phyloP scores from a whole-genome alignment of 2,113 vertebrate genomes.

The Fukomys damarensis region DNA sequence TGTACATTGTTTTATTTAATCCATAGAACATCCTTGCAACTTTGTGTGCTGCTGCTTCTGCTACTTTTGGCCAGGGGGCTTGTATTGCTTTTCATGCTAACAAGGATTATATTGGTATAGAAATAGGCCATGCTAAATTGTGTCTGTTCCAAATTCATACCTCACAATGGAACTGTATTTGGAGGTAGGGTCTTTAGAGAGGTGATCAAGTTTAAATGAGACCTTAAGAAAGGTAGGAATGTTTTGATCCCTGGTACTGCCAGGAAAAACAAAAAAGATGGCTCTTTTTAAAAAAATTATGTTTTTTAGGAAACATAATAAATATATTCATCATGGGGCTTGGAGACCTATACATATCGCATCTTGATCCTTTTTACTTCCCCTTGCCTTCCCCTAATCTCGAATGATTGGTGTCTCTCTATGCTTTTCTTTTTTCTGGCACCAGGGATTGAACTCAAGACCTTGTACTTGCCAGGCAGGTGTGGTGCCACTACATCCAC shows the following conservation, averaged over 20 bases:
- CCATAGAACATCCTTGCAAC: not conserved
- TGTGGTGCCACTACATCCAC: no score
- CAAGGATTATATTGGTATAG: not conserved
- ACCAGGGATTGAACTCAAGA: no score
- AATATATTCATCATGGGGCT: not conserved
- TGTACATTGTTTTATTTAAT: not conserved
- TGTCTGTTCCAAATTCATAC: not conserved
- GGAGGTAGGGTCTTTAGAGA: not conserved
- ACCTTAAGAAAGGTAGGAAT: not conserved
- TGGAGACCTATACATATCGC: not conserved
- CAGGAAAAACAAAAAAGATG: not conserved
- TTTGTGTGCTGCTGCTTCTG: not conserved
- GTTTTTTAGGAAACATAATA: not conserved
- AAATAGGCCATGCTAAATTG: not conserved
- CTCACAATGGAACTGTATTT: not conserved
- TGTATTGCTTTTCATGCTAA: not conserved
- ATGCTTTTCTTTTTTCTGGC: no score
- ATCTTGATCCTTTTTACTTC: not conserved
- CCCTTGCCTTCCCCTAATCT: not conserved
- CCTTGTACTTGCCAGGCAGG: no score
- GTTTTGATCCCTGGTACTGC: not conserved
- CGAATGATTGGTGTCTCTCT: not conserved
- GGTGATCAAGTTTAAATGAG: constrained; percentile 11
- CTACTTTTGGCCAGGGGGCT: not conserved
- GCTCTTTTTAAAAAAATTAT: not conserved